Evolutionary conservation across 2,113 vertebrate genomes (phyloP).

Genomic region (Rhinolophus ferrumequinum): DNA sequence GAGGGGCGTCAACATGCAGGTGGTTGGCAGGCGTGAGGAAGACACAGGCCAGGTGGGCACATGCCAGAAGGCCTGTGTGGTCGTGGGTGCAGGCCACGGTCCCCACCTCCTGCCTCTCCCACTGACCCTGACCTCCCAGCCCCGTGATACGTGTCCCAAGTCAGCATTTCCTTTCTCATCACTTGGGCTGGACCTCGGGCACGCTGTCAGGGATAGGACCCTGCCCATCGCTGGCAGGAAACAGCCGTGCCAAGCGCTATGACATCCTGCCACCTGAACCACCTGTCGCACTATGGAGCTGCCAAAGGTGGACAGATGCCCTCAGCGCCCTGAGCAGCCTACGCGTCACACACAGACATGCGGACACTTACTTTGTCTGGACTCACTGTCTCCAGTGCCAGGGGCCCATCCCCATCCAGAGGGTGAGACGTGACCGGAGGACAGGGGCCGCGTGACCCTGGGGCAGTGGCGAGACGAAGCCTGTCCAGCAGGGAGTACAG

Average conservation of each 20-base stretch:
- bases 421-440: constrained; percentile 93
- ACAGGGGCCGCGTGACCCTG: constrained; percentile 89
- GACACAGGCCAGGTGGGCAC: background rate
- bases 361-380: constrained; percentile 90
- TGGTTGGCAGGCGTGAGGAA: too few species aligned
- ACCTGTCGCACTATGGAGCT: rapidly evolving
- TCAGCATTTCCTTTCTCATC: background rate
- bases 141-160: rapidly evolving
- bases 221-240: rapidly evolving
- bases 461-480: constrained; percentile 92
- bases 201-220: rapidly evolving
- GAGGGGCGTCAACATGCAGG: rapidly evolving
- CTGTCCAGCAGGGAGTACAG: constrained; percentile 99
- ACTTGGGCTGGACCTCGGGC: background rate
- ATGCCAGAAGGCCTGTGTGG: too few species aligned
- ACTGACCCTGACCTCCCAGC: rapidly evolving
- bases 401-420: constrained; percentile 91
- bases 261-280: rapidly evolving
- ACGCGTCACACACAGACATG: rapidly evolving
- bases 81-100: rapidly evolving
- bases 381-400: constrained; percentile 88
- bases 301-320: rapidly evolving
- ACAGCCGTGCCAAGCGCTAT: rapidly evolving
- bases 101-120: background rate
- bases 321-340: rapidly evolving